Percentiles rank a stretch among this genome's conserved stretches.
phyloP scores from a whole-genome alignment of 2,888 invertebrate species.

The Autographa gamma region DNA sequence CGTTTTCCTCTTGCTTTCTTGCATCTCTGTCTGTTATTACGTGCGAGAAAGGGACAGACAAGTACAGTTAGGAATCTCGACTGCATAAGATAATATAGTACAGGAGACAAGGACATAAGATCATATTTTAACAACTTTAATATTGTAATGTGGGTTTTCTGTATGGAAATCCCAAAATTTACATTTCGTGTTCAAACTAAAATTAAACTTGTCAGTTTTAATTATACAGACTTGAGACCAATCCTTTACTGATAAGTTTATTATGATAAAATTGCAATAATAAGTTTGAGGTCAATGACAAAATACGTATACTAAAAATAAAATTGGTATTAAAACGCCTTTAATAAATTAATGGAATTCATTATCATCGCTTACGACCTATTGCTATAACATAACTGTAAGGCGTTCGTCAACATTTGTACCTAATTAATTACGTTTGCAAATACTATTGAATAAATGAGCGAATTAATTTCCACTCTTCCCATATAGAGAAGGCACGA shows the following conservation, averaged over 20 bases:
- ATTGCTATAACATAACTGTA: constrained; percentile 31
- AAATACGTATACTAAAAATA: no score
- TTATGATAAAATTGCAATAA: no score
- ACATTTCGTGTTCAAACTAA: no score
- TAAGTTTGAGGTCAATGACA: no score
- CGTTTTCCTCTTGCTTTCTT: neutral
- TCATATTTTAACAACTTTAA: no score
- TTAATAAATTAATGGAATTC: constrained; percentile 29
- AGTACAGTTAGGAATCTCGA: neutral
- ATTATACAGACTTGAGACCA: no score
- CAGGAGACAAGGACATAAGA: neutral
- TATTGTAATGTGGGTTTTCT: no score
- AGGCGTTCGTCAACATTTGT: constrained; percentile 30
- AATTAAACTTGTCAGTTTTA: no score
- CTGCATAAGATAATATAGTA: neutral
- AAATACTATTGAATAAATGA: neutral
- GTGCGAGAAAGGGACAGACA: neutral
- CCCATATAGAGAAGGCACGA: no score
- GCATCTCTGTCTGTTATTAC: neutral
- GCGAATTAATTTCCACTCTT: constrained; percentile 8
- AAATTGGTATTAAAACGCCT: constrained; percentile 6
- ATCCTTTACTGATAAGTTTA: no score
- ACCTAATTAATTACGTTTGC: constrained; percentile 7
- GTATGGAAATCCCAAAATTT: no score
- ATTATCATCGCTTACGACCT: constrained; percentile 28